Base-by-base conservation (phyloP, 2,797 vertebrate species). In the Hybognathus amarus region DNA sequence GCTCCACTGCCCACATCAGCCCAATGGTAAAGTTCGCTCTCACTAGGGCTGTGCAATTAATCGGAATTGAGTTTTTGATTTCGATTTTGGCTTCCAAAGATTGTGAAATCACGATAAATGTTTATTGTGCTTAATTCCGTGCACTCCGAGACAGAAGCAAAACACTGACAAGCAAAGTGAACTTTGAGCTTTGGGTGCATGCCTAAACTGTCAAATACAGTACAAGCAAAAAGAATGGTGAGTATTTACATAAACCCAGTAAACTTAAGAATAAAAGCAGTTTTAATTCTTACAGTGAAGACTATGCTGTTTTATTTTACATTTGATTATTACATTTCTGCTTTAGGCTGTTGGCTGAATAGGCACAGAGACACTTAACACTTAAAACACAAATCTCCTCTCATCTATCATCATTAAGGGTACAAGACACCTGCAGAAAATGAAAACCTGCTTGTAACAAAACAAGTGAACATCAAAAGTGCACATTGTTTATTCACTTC, bases 401-500 rank as follows among this genome's bases (percentile, higher is more conserved):
- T 40, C 67, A 59, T 61, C 24, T 59, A 56, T 70, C 52, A 80
- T 33, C 12, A 63, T 71, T 61, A 80, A 40, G 11, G 54, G 18
- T 47, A 22, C 15, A n/a, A 81, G 54, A 47, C 56, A 61, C 13
- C 24, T 33, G 54, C 67, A 61, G 38, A 80, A 80, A 81, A 71
- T 33, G 7, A 71, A 61, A 36, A 59, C 18, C 52, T 71, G 40
- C 52, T 59, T 42, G 24, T 56, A 38, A 68, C 33, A 71, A 80
- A 80, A 80, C 68, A 47, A 71, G 40, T 18, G 54, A 81, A 73
- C 68, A 73, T 80, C 67, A 71, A 71, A 71, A 45, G 50, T 13
- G 24, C 66, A 45, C n/a, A 17, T n/a, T 13, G 54, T 50, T 81
- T 30, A 80, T 73, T 63, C 56, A 45, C 27, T 71, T 73, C 42